These are phyloP conservation scores for Aphelinus atriplicis DNA, from an alignment of 1,140 invertebrate species.

Conservation along the genomic window DNA sequence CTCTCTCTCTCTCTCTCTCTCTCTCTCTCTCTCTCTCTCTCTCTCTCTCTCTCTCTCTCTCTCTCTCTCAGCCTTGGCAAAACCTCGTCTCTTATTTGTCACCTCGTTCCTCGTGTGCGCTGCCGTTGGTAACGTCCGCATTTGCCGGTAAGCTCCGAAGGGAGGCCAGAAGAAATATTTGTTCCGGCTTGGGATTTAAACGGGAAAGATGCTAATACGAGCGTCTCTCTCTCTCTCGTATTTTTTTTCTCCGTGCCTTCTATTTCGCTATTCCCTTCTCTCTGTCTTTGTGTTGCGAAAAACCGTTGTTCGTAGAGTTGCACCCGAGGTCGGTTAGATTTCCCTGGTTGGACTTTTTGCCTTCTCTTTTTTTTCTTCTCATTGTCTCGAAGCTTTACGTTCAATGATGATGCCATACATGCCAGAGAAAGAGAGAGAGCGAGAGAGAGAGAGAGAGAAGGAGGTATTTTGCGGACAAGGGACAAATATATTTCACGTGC, in stretches of 20 bases:
- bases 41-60: background rate
- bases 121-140: background rate
- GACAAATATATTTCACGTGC: too few species aligned
- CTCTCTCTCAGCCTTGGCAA: background rate
- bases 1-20: background rate
- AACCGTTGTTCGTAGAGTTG: background rate
- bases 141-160: constrained; percentile 17
- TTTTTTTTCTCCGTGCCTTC: background rate
- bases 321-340: too few species aligned
- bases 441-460: too few species aligned
- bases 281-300: background rate
- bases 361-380: background rate
- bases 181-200: constrained; percentile 34
- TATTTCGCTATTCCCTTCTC: background rate
- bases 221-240: background rate
- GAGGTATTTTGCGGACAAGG: too few species aligned
- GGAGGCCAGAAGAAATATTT: constrained; percentile 8
- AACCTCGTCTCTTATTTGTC: too few species aligned
- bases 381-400: too few species aligned
- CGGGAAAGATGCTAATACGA: constrained; percentile 21
- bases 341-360: too few species aligned
- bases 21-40: background rate
- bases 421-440: too few species aligned
- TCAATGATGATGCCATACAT: too few species aligned
- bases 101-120: too few species aligned